Base-by-base conservation (phyloP, 2,888 invertebrate genomes). In the Leptopterna dolabrata region DNA sequence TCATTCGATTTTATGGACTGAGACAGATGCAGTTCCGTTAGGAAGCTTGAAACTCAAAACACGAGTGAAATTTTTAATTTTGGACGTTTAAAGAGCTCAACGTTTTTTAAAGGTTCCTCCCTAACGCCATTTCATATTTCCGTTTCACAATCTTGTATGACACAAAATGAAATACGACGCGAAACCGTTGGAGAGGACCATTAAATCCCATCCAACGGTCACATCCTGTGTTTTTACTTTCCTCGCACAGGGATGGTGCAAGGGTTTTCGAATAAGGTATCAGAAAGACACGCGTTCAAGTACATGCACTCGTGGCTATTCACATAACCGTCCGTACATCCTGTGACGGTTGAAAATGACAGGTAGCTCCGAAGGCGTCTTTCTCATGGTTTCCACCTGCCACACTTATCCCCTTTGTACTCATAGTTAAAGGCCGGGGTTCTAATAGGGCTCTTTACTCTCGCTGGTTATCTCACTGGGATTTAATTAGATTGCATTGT, bases 311-410 rank as follows among this genome's bases (percentile, higher is more conserved):
- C 55, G 55, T 55, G 55, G 55, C 55, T 55, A 4, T 55, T 55
- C 55, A 6, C 55, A 55, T 55, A 55, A 55, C 55, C 55, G n/a
- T 55, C n/a, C 19, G 14, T n/a, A 55, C 55, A 55, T 55, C 55
- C 55, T 55, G 55, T n/a, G 55, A 55, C 55, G 55, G 55, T 55
- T 55, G 55, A n/a, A 55, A 55, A 55, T 55, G 55, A 55, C 55
- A 55, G 55, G 55, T 55, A 55, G n/a, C 55, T 55, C 19, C 55
- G 7, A 14, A 19, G 16, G 55, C 19, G 55, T 55, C 45, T 45
- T 55, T 55, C 55, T 19, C 55, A 55, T 19, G 7, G 55, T 7
- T n/a, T 55, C n/a, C 55, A 45, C 45, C 45, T 45, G 45, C 45
- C 45, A 45, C 45, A 9, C 45, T 45, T 45, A 45, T 45, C 16